A percentile compares a stretch with the other conserved stretches of the same genome.
These are phyloP conservation scores for Tipula unca DNA, from an alignment of 2,888 invertebrate species.

Conservation along the genomic window DNA sequence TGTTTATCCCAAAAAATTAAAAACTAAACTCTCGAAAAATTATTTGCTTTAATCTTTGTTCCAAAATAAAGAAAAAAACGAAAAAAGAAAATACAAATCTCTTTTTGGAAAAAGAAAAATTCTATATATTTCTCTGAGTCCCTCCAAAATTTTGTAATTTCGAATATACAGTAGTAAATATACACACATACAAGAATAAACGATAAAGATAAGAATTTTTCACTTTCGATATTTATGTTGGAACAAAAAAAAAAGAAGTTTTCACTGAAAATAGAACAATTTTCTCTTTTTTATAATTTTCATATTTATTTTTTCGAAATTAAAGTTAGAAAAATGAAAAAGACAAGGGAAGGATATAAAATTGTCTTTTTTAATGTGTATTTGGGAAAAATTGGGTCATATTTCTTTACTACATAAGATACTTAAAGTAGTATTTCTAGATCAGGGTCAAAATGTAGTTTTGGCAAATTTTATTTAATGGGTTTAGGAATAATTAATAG, in stretches of 20 bases:
- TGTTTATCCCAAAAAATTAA: too few relatives aligned
- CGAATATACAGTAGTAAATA: not conserved
- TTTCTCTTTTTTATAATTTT: not conserved
- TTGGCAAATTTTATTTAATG: not conserved
- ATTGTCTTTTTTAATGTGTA: not conserved
- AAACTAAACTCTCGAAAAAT: too few relatives aligned
- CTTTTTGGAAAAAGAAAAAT: too few relatives aligned
- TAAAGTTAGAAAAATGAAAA: not conserved
- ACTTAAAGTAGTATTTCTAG: not conserved
- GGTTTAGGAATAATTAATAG: not conserved
- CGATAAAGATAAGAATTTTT: not conserved
- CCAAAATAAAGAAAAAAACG: too few relatives aligned
- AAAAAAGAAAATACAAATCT: too few relatives aligned
- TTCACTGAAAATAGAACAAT: not conserved
- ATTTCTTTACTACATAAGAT: not conserved
- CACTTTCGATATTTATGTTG: not conserved
- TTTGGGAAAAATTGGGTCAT: not conserved
- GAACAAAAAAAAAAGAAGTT: not conserved
- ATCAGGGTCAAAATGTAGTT: not conserved
- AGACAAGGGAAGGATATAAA: too few relatives aligned
- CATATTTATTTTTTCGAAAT: not conserved
- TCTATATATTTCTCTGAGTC: too few relatives aligned
- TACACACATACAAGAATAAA: not conserved
- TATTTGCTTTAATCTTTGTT: too few relatives aligned
- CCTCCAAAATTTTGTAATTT: too few relatives aligned